phyloP scores from a whole-genome alignment of 2,888 invertebrate genomes.

The Chrysotoxum bicinctum region DNA sequence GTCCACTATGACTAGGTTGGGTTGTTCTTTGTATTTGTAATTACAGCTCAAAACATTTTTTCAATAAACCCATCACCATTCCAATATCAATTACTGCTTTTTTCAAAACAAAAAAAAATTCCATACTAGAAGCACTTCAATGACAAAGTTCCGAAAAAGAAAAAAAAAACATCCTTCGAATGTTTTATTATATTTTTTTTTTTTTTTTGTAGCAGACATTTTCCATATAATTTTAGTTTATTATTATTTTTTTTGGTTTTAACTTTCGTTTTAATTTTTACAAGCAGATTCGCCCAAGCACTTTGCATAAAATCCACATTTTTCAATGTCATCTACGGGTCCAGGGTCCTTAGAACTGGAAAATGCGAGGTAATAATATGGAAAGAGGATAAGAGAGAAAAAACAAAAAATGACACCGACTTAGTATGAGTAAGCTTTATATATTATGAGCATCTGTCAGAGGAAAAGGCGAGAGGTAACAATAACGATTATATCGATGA shows the following conservation, averaged over 20 bases:
- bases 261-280: conserved; percentile 68
- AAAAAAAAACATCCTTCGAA: conserved; percentile 53
- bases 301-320: conserved; percentile 81
- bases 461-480: conserved; percentile 12
- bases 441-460: conserved; percentile 60
- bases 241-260: conserved; percentile 10
- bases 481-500: conserved; percentile 33
- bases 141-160: conserved; percentile 49
- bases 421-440: conserved; percentile 46
- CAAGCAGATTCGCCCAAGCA: conserved; percentile 65
- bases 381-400: conserved; percentile 34
- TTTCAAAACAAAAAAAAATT: neutral
- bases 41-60: neutral
- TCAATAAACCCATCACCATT: neutral
- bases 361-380: conserved; percentile 39
- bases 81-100: neutral
- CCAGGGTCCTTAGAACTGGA: conserved; percentile 47
- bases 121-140: conserved; percentile 21
- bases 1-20: no score
- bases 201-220: conserved; percentile 16
- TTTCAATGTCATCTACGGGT: conserved; percentile 79
- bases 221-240: conserved; percentile 19
- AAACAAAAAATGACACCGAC: conserved; percentile 44
- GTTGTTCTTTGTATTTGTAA: no score
- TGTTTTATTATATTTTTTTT: conserved; percentile 42